phyloP scores from a whole-genome alignment of 2,113 vertebrate species.

The Otis tarda region DNA sequence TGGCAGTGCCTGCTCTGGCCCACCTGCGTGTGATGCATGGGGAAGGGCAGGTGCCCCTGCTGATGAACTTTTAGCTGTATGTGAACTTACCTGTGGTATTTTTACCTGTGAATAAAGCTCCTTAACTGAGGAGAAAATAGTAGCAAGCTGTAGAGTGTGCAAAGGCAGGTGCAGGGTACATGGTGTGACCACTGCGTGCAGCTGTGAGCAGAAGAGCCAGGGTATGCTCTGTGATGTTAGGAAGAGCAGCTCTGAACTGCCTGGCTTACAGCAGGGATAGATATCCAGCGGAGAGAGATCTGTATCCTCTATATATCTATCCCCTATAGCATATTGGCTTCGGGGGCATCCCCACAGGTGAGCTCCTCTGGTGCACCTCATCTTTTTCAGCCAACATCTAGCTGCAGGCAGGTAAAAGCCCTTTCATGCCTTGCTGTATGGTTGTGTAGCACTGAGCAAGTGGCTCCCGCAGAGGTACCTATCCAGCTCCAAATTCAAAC shows the following conservation, averaged over 20 bases:
- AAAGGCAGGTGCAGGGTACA: background rate
- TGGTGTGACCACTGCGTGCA: rapidly evolving
- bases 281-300: background rate
- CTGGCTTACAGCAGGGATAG: background rate
- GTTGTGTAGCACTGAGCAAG: background rate
- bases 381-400: background rate
- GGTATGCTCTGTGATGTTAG: rapidly evolving
- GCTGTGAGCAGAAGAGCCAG: background rate
- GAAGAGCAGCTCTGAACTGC: background rate
- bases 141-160: background rate
- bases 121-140: background rate
- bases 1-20: background rate
- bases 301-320: no score
- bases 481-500: background rate
- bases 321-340: background rate
- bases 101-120: background rate
- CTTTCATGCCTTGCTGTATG: background rate
- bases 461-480: background rate
- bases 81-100: background rate
- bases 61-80: background rate
- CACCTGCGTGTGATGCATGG: rapidly evolving
- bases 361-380: background rate
- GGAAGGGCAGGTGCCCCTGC: background rate
- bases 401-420: background rate
- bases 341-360: background rate